These are phyloP conservation scores for Tragelaphus buxtoni DNA, from an alignment of 2,113 vertebrate species.

Conservation along the genomic window DNA sequence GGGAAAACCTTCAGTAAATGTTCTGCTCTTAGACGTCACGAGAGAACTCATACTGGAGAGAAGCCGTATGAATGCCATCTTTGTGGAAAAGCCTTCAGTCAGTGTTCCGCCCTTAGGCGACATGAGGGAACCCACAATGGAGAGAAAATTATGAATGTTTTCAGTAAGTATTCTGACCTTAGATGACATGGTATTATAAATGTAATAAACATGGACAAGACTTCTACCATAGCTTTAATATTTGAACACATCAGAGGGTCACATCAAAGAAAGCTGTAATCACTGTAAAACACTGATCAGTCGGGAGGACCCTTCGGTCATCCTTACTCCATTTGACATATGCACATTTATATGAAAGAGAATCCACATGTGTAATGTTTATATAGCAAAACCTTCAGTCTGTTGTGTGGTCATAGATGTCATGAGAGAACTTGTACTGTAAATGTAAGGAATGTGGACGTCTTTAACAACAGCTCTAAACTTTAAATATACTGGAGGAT, in stretches of 20 bases:
- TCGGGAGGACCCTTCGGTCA: background rate
- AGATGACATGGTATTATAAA: background rate
- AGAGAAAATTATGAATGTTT: background rate
- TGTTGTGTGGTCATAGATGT: background rate
- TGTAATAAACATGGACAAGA: background rate
- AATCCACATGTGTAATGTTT: background rate
- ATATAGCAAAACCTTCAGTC: background rate
- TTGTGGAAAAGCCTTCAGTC: conserved; percentile 22
- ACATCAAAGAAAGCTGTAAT: background rate
- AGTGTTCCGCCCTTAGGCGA: background rate
- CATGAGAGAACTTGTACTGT: background rate
- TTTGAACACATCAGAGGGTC: background rate
- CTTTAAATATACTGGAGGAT: background rate
- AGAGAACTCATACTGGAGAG: conserved; percentile 36
- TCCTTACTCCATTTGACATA: background rate
- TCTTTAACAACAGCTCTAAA: background rate
- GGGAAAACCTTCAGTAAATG: conserved; percentile 8
- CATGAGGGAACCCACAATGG: conserved; percentile 28
- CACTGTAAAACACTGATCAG: background rate
- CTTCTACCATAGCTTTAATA: background rate
- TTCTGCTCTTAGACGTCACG: background rate
- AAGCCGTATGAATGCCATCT: conserved; percentile 14
- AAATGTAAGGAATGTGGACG: background rate
- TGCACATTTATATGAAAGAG: background rate
- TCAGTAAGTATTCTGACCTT: background rate